These are phyloP conservation scores for Atrichornis clamosus DNA, from an alignment of 2,113 vertebrate species.

Conservation along the genomic window DNA sequence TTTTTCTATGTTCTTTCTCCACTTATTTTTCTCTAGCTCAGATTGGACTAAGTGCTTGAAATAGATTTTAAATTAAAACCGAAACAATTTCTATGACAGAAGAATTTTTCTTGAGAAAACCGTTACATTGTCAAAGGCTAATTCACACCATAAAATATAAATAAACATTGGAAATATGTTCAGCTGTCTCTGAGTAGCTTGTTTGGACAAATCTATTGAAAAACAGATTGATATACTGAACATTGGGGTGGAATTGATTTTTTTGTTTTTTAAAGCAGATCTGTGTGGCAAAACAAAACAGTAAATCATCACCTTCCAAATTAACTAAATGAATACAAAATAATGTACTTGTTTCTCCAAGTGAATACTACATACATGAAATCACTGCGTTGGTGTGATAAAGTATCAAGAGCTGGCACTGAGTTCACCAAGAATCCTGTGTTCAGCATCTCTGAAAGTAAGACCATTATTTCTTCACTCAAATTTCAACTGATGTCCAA, in stretches of 20 bases:
- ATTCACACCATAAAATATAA: neutral
- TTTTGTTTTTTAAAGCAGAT: neutral
- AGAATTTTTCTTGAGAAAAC: neutral
- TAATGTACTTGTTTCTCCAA: neutral
- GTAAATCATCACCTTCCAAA: neutral
- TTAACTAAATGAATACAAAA: neutral
- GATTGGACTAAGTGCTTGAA: neutral
- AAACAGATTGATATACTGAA: neutral
- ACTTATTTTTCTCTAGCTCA: neutral
- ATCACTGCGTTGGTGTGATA: neutral
- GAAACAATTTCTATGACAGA: neutral
- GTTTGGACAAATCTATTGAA: neutral
- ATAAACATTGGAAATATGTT: neutral
- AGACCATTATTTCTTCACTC: neutral
- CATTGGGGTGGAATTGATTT: neutral
- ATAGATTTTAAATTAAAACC: slow-evolving; percentile 9
- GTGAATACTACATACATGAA: neutral
- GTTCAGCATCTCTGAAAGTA: neutral
- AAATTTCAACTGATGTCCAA: neutral
- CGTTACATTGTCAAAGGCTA: neutral
- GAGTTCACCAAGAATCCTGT: neutral
- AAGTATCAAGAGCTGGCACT: neutral
- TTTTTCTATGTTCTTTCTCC: neutral
- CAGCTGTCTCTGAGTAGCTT: neutral
- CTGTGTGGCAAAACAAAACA: neutral